Evolutionary conservation across 2,888 invertebrate species (phyloP).

Genomic region (Camponotus fellah): DNA sequence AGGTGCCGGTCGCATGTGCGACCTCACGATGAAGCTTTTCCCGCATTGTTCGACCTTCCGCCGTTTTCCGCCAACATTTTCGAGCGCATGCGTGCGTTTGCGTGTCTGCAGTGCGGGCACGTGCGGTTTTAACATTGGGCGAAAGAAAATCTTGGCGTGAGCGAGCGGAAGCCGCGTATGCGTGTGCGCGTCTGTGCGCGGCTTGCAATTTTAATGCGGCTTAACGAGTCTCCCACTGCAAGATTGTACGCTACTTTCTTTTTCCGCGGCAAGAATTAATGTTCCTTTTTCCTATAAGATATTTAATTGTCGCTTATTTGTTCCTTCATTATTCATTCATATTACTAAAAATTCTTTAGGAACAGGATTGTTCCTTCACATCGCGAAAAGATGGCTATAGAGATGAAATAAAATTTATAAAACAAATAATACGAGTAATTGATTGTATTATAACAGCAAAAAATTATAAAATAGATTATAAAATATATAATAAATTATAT

Average conservation of each 20-base stretch:
- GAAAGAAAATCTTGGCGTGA: conserved; percentile 61
- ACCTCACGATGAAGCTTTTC: conserved; percentile 32
- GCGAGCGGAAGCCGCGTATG: background rate
- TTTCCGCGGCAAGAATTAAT: background rate
- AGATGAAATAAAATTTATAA: background rate
- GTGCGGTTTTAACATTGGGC: conserved; percentile 70
- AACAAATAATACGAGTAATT: background rate
- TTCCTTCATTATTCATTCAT: background rate
- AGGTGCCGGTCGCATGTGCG: conserved; percentile 54
- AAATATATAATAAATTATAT: no score
- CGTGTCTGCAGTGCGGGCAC: conserved; percentile 73
- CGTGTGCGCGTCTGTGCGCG: conserved; percentile 34
- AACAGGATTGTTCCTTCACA: background rate
- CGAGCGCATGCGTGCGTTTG: conserved; percentile 62
- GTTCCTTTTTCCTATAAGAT: background rate
- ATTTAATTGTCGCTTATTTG: background rate
- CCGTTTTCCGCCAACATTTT: conserved; percentile 38
- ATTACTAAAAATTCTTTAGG: background rate
- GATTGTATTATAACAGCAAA: background rate
- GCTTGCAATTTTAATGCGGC: conserved; percentile 46
- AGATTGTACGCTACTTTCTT: background rate
- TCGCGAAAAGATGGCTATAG: background rate
- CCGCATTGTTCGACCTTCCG: conserved; percentile 38
- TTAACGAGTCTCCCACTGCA: conserved; percentile 38
- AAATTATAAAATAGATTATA: background rate